phyloP scores from a whole-genome alignment of 2,888 invertebrate genomes.

The Stenotaenia linearis region DNA sequence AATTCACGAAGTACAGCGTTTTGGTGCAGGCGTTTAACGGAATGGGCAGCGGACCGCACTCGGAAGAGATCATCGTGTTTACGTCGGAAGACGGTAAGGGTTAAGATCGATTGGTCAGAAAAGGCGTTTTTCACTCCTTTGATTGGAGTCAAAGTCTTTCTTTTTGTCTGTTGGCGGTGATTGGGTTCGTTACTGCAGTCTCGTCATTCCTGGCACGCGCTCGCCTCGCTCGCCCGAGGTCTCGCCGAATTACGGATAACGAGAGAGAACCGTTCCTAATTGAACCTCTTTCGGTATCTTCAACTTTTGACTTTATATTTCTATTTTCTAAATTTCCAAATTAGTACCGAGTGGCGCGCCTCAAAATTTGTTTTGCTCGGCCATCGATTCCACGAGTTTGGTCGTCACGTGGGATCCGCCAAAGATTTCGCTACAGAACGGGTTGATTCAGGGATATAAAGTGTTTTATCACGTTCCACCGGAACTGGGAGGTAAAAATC shows the following conservation, averaged over 20 bases:
- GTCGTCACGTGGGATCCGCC: conserved; percentile 31
- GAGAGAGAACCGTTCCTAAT: neutral
- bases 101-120: neutral
- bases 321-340: neutral
- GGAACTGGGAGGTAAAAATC: conserved; percentile 27
- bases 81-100: conserved; percentile 48
- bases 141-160: neutral
- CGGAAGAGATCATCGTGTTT: conserved; percentile 44
- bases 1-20: conserved; percentile 47
- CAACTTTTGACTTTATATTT: neutral
- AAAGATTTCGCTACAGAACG: conserved; percentile 19
- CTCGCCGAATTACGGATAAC: conserved; percentile 12
- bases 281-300: neutral
- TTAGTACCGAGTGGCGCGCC: conserved; percentile 31
- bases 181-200: neutral
- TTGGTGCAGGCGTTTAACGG: conserved; percentile 48
- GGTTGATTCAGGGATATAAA: conserved; percentile 29
- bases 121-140: neutral
- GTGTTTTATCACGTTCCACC: conserved; percentile 27
- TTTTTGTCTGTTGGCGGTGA: neutral
- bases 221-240: conserved; percentile 1
- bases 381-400: neutral
- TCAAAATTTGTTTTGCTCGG: conserved; percentile 22
- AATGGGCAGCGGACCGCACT: conserved; percentile 47
- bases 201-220: conserved; percentile 17